Percentiles rank a stretch among this genome's conserved stretches.
Evolutionary conservation across 2,888 invertebrate species (phyloP).

Genomic region (Sinhomidia bicolor): DNA sequence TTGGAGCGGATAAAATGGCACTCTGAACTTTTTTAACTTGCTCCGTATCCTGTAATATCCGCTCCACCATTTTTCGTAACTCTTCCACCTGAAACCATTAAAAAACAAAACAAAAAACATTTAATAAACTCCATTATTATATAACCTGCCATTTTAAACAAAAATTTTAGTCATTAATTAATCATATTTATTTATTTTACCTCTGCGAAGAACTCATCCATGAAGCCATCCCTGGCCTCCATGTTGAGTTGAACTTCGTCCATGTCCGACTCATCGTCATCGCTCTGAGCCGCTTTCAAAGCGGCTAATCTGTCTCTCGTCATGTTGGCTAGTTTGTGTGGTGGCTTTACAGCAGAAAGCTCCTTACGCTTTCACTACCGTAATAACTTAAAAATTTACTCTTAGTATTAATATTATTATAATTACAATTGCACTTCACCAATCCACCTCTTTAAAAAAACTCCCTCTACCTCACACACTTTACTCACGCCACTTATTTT

Average conservation of each 20-base stretch:
- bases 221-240: conserved; percentile 95
- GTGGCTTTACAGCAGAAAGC: conserved; percentile 12
- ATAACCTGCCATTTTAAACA: no score
- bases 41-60: conserved; percentile 73
- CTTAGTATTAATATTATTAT: conserved; percentile 28
- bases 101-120: neutral
- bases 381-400: neutral
- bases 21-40: conserved; percentile 75
- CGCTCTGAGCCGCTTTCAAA: conserved; percentile 91
- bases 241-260: conserved; percentile 98
- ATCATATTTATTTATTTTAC: no score
- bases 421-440: conserved; percentile 36
- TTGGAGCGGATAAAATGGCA: conserved; percentile 74
- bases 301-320: conserved; percentile 76
- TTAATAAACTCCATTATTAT: no score
- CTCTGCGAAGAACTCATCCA: conserved; percentile 99
- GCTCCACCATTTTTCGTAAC: conserved; percentile 74
- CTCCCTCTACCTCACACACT: neutral
- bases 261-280: conserved; percentile 96
- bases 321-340: conserved; percentile 64
- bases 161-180: no score
- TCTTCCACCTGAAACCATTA: conserved; percentile 66
- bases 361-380: conserved; percentile 26
- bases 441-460: neutral
- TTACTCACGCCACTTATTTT: no score